phyloP scores from a whole-genome alignment of 2,888 invertebrate species.

The Apomyelois bistriatella region DNA sequence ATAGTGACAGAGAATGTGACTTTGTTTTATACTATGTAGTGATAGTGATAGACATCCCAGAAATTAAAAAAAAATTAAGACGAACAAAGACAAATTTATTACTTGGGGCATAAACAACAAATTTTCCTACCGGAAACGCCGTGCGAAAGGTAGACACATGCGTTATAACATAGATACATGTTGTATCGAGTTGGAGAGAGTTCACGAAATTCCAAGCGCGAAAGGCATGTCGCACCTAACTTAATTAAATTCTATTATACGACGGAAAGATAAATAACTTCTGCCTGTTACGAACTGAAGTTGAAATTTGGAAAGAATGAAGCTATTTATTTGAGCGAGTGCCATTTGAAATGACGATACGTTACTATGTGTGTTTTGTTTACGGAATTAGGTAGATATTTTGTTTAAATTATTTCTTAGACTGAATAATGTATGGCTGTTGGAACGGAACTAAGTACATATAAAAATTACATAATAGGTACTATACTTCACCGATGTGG shows the following conservation, averaged over 20 bases:
- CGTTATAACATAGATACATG: background rate
- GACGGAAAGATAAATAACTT: conserved; percentile 73
- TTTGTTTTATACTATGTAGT: too few species aligned
- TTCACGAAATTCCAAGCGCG: conserved; percentile 62
- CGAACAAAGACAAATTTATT: too few species aligned
- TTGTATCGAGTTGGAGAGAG: conserved; percentile 34
- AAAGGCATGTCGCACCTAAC: conserved; percentile 69
- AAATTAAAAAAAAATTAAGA: too few species aligned
- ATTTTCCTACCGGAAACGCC: background rate
- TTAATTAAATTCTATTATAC: conserved; percentile 79
- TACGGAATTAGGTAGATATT: too few species aligned
- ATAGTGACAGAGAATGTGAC: too few species aligned
- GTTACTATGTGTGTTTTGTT: conserved; percentile 25
- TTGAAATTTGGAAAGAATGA: conserved; percentile 69
- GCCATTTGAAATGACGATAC: conserved; percentile 30
- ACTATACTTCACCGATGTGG: too few species aligned
- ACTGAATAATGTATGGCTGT: too few species aligned
- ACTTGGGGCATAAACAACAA: background rate
- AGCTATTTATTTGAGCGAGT: conserved; percentile 56
- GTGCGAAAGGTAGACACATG: background rate
- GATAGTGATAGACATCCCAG: background rate
- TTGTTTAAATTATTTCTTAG: too few species aligned
- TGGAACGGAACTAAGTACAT: too few species aligned
- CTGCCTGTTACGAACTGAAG: conserved; percentile 41
- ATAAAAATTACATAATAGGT: too few species aligned